Evolutionary conservation across 1,140 invertebrate species (phyloP), one percentile per base, ranked within the genome.

Genomic region (Brachionus plicatilis): DNA sequence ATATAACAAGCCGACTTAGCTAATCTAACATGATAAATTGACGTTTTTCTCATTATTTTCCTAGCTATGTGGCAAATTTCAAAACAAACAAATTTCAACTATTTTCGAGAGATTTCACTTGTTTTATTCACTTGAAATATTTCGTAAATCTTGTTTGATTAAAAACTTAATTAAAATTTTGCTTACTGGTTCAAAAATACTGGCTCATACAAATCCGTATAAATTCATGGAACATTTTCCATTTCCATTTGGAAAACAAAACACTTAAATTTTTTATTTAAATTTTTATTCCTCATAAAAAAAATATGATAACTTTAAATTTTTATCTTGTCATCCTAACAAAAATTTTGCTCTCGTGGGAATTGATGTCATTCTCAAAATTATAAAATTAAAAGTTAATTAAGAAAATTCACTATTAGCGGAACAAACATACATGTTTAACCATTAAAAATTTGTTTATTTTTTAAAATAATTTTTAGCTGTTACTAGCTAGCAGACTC

Each of bases 1-100:
- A 68, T 68, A 68, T 68, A 68, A 68, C 33, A 33, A 68, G 66
- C 33, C 66, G 27, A 33, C 66, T 33, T 68, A 68, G 66, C 33
- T 60, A 60, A 60, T 60, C 33, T 68, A 68, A 68, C 66, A 66
- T 68, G 66, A 68, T 68, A 68, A 68, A 68, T 68, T 68, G 66
- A 68, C 66, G 66, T 68, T 68, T 68, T 68, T 68, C 33, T 68
- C 27, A 33, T 68, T 29, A 68, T 12, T 33, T 33, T 27, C 33
- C 29, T 33, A 68, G 14, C 12, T 68, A 68, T 41, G 33, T 33
- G 66, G 27, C 27, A 68, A 68, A 68, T 33, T 68, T 68, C 66
- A 68, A 68, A 68, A 68, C 12, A 68, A 68, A 68, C 27, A 68
- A 68, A 68, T 11, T 68, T 68, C 17, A 60, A 60, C 17, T 60